Evolutionary conservation across 1,140 invertebrate genomes (phyloP), one percentile per base, ranked within the genome.

Genomic region (Camponotus pennsylvanicus): DNA sequence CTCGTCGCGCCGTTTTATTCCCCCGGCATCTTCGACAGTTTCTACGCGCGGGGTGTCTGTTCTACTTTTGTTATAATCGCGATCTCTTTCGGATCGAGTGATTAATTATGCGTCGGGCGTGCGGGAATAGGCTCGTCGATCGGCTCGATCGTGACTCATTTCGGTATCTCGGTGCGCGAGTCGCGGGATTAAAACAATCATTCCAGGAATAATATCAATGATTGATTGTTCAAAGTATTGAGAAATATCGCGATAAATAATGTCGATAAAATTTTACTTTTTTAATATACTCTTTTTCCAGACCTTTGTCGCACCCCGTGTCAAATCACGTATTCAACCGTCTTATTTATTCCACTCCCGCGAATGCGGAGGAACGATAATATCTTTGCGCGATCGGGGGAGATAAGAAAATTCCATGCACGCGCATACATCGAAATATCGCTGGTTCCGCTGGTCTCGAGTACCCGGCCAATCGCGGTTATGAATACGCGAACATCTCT

Each of bases 381-480:
- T 80, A 87, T 87, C 80, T 86, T 83, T 79, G 69, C 85, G 59
- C 78, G 67, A 69, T 85, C 77, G 85, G 61, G 49, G 40, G 76
- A 86, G 67, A 86, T 61, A 85, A 67, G 82, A 79, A 76, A n/a
- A 75, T 49, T 89, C 88, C 89, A 89, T 91, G 88, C 89, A 88
- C 86, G 86, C 88, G 89, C 92, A 92, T 86, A 84, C 87, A 87
- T 89, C 76, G 91, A 90, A 93, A 92, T 92, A 93, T 92, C 91
- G 90, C 91, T 87, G 86, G 85, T 92, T 93, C 92, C 86, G 91
- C 90, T 89, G 90, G 42, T 93, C 91, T 93, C 82, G 86, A 93
- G 91, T 88, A 85, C 76, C 77, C 89, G 89, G 71, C 45, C 78
- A 78, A 49, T 34, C 86, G 88, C 86, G 73, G 79, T 75, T 86